A percentile compares a stretch with the other conserved stretches of the same genome.
phyloP scores from a whole-genome alignment of 1,140 invertebrate species.

The Arctopsyche grandis region DNA sequence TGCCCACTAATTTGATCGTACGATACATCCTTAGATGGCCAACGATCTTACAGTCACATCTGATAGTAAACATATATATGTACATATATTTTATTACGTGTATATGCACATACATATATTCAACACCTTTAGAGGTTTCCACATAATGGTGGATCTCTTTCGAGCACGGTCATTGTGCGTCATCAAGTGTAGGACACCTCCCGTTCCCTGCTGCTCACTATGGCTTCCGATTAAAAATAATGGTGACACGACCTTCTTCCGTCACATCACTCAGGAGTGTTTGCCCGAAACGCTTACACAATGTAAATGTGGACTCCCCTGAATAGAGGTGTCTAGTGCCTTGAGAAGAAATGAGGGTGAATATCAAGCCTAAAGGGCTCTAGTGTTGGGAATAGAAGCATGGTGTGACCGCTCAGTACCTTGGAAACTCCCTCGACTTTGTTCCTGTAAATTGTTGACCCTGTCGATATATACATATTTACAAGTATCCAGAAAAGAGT shows the following conservation, averaged over 20 bases:
- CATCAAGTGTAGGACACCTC: background rate
- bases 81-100: too few species aligned
- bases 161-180: background rate
- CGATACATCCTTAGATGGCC: too few species aligned
- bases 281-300: conserved; percentile 20
- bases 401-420: background rate
- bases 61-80: too few species aligned
- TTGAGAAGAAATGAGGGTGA: background rate
- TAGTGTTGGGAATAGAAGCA: background rate
- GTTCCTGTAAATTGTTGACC: background rate
- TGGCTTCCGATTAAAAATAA: conserved; percentile 20
- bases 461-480: background rate
- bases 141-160: background rate
- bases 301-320: background rate
- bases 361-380: background rate
- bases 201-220: background rate
- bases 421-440: background rate
- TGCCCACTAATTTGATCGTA: too few species aligned
- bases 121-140: too few species aligned
- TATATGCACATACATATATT: too few species aligned
- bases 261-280: background rate
- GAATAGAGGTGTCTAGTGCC: background rate
- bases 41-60: too few species aligned
- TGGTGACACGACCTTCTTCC: background rate
- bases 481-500: too few species aligned